These are phyloP conservation scores for Aphidius colemani DNA, from an alignment of 2,888 invertebrate species.

Conservation along the genomic window DNA sequence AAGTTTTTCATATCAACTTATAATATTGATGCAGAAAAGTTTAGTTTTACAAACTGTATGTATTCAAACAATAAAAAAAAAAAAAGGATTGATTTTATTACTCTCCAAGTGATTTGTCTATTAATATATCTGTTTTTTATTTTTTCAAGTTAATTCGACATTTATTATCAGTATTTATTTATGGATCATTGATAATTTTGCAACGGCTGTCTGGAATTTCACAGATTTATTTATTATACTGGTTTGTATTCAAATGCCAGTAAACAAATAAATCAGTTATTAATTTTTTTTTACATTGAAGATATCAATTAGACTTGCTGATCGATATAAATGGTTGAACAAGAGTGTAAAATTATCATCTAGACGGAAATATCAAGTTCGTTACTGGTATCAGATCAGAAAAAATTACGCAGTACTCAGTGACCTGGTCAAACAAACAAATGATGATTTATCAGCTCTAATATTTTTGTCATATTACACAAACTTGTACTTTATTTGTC, in stretches of 20 bases:
- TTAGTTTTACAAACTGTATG: slow-evolving; percentile 49
- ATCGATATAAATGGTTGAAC: slow-evolving; percentile 69
- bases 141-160: slow-evolving; percentile 48
- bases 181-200: slow-evolving; percentile 63
- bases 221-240: slow-evolving; percentile 75
- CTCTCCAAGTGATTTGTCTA: neutral
- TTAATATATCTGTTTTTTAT: neutral
- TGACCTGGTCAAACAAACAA: slow-evolving; percentile 66
- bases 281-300: slow-evolving; percentile 24
- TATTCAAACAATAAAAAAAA: neutral
- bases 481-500: slow-evolving; percentile 75
- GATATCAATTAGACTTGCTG: slow-evolving; percentile 64
- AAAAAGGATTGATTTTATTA: neutral
- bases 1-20: slow-evolving; percentile 47
- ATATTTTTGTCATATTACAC: slow-evolving; percentile 71
- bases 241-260: slow-evolving; percentile 52
- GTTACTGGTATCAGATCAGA: slow-evolving; percentile 54
- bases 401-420: slow-evolving; percentile 70
- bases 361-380: slow-evolving; percentile 47
- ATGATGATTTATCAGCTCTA: slow-evolving; percentile 66
- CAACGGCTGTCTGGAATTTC: slow-evolving; percentile 75
- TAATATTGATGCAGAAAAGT: slow-evolving; percentile 45
- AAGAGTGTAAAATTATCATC: no score
- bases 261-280: neutral
- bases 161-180: slow-evolving; percentile 48